These are phyloP conservation scores for Epistrophe grossulariae DNA, from an alignment of 2,888 invertebrate genomes.

Conservation along the genomic window DNA sequence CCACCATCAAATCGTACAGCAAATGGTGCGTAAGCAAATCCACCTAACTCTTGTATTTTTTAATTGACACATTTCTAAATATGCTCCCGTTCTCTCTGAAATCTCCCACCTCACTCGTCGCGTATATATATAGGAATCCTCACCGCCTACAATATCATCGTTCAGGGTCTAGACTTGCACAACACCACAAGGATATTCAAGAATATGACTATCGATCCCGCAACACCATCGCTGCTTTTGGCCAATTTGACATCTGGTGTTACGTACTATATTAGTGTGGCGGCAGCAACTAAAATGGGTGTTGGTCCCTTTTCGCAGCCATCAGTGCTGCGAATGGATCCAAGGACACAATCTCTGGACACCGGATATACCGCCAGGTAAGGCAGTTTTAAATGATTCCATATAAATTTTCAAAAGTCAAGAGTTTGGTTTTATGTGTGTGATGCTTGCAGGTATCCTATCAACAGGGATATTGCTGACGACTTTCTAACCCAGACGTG, in stretches of 20 bases:
- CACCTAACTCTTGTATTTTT: slow-evolving; percentile 29
- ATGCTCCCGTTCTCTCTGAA: background rate
- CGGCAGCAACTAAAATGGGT: slow-evolving; percentile 92
- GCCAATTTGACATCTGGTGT: slow-evolving; percentile 92
- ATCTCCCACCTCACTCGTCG: slow-evolving; percentile 22
- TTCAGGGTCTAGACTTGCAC: slow-evolving; percentile 86
- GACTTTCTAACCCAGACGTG: slow-evolving; percentile 94
- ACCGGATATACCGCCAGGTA: slow-evolving; percentile 81
- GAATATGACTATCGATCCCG: slow-evolving; percentile 89
- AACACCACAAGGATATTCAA: slow-evolving; percentile 86
- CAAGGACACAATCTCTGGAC: slow-evolving; percentile 85
- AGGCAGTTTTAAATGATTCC: slow-evolving; percentile 35
- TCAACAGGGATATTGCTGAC: slow-evolving; percentile 86
- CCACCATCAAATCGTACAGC: slow-evolving; percentile 89
- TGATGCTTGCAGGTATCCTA: slow-evolving; percentile 84
- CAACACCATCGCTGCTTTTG: slow-evolving; percentile 89
- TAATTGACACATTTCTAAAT: slow-evolving; percentile 69
- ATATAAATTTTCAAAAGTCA: slow-evolving; percentile 7
- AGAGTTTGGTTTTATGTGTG: background rate
- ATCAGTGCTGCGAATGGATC: slow-evolving; percentile 87
- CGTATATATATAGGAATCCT: slow-evolving; percentile 85
- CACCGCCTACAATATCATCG: slow-evolving; percentile 91
- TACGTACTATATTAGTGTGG: slow-evolving; percentile 92
- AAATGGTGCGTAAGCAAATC: slow-evolving; percentile 87
- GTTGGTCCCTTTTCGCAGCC: slow-evolving; percentile 91